Base-by-base conservation (phyloP, 2,113 vertebrate genomes). In the Protomyctophum bolini region DNA sequence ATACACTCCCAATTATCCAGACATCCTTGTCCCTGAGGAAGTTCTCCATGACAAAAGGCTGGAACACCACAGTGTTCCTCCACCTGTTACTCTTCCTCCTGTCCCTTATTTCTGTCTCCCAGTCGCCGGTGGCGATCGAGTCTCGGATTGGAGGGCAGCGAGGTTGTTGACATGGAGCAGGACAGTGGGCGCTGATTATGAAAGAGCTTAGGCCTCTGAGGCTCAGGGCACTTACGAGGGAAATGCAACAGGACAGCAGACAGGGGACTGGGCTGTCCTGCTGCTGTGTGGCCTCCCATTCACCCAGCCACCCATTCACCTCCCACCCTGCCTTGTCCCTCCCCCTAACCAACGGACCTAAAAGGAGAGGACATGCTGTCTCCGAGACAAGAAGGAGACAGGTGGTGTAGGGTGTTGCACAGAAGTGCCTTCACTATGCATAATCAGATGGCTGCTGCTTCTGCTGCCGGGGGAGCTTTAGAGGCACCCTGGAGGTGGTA, bases 1-100 rank as follows among this genome's bases (percentile, higher is more conserved):
- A 97, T 73, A 97, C 89, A 15, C 94, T 94, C 61, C 90, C 94
- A 83, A 95, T 84, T 57, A 98, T 94, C 96, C 95, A 97, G 58
- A 94, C 7, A 71, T 93, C 92, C 89, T 94, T 96, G 83, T 93
- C 94, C 87, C 87, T 88, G 6, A 95, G 83, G 7, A 90, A 62
- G 52, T 91, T 82, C 72, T 96, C 94, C 96, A 97, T 98, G 61
- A 63, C 83, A 68, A 64, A 80, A 60, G 10, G 7, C 9, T 56
- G 15, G 49, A 29, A n/a, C 60, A 58, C 63, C 68, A 12, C 21
- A 6, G 51, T 74, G 49, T 66, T 77, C 56, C 75, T 60, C 71
- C 49, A 67, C 14, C 54, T 15, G 45, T 0, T n/a, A 61, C 65
- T 72, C 55, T 11, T 55, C 68, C 49, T 15, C 52, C 33, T 7